Percentiles rank a stretch among this genome's conserved stretches.
phyloP scores from a whole-genome alignment of 2,113 vertebrate genomes.

The Melanerpes aurifrons region DNA sequence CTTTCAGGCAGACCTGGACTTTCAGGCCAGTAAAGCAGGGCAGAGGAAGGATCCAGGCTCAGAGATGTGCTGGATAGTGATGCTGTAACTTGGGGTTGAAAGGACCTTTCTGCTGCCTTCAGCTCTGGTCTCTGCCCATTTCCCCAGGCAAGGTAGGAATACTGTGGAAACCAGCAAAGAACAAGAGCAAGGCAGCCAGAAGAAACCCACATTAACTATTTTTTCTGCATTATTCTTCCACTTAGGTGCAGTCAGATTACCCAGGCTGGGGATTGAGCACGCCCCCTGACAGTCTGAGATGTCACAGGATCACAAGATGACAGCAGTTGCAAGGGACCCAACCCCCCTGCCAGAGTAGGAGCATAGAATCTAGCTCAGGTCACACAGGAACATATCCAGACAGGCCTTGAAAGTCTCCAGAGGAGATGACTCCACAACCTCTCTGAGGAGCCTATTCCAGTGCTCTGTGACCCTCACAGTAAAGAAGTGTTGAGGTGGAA shows the following conservation, averaged over 20 bases:
- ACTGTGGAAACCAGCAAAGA: background rate
- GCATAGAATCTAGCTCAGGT: too few species aligned
- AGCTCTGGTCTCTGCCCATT: background rate
- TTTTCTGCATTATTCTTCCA: background rate
- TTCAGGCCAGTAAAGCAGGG: background rate
- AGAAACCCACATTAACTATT: background rate
- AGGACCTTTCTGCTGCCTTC: background rate
- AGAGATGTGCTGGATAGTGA: background rate
- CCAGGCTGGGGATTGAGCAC: background rate
- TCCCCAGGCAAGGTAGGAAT: background rate
- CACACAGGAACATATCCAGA: too few species aligned
- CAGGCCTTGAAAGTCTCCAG: too few species aligned
- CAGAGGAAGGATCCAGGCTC: background rate
- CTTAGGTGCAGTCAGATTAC: background rate
- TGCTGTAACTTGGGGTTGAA: background rate
- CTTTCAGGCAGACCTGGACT: background rate
- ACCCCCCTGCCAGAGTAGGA: too few species aligned
- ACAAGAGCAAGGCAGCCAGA: background rate
- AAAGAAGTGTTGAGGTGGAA: too few species aligned
- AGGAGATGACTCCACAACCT: too few species aligned
- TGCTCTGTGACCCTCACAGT: too few species aligned
- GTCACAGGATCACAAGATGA: too few species aligned
- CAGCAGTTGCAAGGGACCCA: too few species aligned
- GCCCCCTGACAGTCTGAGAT: background rate
- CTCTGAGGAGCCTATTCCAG: too few species aligned